phyloP scores from a whole-genome alignment of 2,888 invertebrate species.

The Scaptomyza flava region DNA sequence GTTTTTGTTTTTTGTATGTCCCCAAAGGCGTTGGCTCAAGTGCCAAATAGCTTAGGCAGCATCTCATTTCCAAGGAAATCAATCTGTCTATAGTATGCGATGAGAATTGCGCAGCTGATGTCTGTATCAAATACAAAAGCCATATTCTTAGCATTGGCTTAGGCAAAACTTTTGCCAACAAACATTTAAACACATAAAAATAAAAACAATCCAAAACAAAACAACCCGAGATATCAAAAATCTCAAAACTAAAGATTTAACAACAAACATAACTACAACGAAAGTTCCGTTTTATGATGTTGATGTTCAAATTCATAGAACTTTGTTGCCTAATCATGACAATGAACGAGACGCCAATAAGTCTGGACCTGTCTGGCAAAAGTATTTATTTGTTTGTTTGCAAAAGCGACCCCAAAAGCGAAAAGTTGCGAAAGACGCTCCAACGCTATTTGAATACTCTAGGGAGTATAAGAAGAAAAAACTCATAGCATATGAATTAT shows the following conservation, averaged over 20 bases:
- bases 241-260: conserved; percentile 56
- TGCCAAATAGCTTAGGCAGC: conserved; percentile 38
- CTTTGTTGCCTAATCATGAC: conserved; percentile 58
- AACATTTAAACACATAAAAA: conserved; percentile 36
- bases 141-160: conserved; percentile 54
- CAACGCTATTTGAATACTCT: conserved; percentile 31
- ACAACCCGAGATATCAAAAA: conserved; percentile 64
- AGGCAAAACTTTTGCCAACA: conserved; percentile 49
- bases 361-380: conserved; percentile 72
- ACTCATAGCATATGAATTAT: too few species aligned
- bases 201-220: conserved; percentile 37
- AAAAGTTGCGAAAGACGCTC: neutral
- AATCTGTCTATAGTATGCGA: conserved; percentile 22
- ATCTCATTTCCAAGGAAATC: neutral
- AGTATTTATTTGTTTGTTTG: conserved; percentile 61
- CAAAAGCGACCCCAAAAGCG: conserved; percentile 50
- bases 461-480: too few species aligned
- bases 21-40: conserved; percentile 55
- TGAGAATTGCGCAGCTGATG: conserved; percentile 58
- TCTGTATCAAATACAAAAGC: conserved; percentile 54
- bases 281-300: conserved; percentile 66
- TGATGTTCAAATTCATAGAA: conserved; percentile 20
- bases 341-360: conserved; percentile 70
- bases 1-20: conserved; percentile 48
- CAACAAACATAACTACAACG: conserved; percentile 39